These are phyloP conservation scores for Trichoplusia ni DNA, from an alignment of 1,140 invertebrate genomes.

Conservation along the genomic window DNA sequence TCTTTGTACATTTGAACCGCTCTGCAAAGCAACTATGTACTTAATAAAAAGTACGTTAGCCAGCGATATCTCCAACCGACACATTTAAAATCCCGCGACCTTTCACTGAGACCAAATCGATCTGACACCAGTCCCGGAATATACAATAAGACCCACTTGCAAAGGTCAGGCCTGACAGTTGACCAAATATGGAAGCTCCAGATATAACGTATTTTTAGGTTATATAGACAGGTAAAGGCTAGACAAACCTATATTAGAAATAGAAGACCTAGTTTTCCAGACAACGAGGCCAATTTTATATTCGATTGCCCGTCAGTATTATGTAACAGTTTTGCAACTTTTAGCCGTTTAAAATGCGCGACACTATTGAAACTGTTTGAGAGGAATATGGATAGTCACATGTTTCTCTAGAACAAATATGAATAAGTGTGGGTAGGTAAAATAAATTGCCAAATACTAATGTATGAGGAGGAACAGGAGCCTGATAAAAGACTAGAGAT, in stretches of 20 bases:
- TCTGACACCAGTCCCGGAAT: conserved; percentile 23
- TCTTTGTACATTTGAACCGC: too few species aligned
- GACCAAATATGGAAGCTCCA: conserved; percentile 18
- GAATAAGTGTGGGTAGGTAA: not conserved
- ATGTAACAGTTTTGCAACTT: conserved; percentile 6
- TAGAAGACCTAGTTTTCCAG: conserved; percentile 20
- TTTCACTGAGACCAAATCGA: conserved; percentile 15
- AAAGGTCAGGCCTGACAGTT: conserved; percentile 24
- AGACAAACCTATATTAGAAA: conserved; percentile 4
- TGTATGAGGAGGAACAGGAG: too few species aligned
- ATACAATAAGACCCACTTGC: conserved; percentile 23
- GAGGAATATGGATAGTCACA: too few species aligned
- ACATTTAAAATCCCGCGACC: conserved; percentile 1
- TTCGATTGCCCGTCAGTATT: not conserved
- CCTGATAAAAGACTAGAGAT: too few species aligned
- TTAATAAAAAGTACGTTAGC: too few species aligned
- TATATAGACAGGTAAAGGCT: not conserved
- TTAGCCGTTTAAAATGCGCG: not conserved
- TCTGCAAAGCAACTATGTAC: too few species aligned
- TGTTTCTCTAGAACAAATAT: too few species aligned
- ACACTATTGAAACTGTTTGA: not conserved
- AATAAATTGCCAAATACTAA: too few species aligned
- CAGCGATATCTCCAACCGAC: too few species aligned
- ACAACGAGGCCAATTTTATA: conserved; percentile 9
- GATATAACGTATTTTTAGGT: conserved; percentile 21